Conservation (phyloP, 2,888 invertebrate species). For the Eledona agricola region DNA sequence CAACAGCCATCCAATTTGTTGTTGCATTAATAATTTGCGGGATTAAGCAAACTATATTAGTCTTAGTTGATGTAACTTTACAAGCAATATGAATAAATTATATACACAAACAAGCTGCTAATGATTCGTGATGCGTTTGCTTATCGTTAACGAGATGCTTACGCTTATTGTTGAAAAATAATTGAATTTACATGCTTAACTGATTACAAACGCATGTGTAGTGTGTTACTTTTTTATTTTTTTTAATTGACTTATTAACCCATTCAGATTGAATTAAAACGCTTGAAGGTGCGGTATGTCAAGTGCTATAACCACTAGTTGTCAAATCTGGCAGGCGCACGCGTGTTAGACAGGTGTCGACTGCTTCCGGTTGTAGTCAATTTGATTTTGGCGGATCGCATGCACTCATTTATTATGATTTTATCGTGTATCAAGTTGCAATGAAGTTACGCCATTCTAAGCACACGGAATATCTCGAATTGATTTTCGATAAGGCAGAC, state of each 20-base stretch:
- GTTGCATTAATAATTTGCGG: constrained; percentile 12
- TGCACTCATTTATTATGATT: constrained; percentile 49
- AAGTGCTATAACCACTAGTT: constrained; percentile 32
- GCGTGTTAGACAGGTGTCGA: constrained; percentile 35
- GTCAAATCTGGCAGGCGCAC: constrained; percentile 37
- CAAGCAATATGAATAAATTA: constrained; percentile 23
- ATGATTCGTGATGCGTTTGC: constrained; percentile 10
- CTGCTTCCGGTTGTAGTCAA: constrained; percentile 37
- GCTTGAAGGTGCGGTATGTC: constrained; percentile 24
- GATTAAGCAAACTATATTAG: constrained; percentile 23
- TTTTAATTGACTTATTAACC: constrained; percentile 23
- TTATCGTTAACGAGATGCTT: constrained; percentile 13
- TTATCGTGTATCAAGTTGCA: constrained; percentile 50
- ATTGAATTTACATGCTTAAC: too few species aligned
- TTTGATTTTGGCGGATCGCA: constrained; percentile 43
- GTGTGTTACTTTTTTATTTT: constrained; percentile 6
- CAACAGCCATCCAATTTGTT: constrained; percentile 9
- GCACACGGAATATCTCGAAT: constrained; percentile 42
- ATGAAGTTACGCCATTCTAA: constrained; percentile 47
- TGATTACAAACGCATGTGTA: not conserved
- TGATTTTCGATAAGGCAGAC: constrained; percentile 48
- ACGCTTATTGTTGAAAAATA: constrained; percentile 4
- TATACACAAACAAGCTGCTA: constrained; percentile 14
- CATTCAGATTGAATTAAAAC: constrained; percentile 36
- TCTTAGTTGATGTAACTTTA: constrained; percentile 2